Percentiles rank a stretch among this genome's conserved stretches.
Conservation (phyloP, 2,888 invertebrate genomes). For the Pollenia amentaria region DNA sequence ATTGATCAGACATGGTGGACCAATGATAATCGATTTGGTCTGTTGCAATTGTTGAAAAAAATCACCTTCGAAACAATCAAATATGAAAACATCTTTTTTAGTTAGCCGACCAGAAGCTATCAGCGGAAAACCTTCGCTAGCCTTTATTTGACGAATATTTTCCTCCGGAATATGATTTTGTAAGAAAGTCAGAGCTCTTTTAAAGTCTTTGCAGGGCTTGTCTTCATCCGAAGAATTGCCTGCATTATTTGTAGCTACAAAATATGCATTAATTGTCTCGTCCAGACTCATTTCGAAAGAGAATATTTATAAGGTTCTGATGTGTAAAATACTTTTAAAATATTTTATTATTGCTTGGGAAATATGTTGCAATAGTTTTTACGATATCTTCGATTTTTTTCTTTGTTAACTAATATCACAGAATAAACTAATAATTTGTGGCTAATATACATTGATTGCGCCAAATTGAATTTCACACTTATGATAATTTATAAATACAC, state of each 20-base stretch:
- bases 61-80: conserved; percentile 91
- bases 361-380: conserved; percentile 35
- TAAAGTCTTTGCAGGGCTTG: conserved; percentile 74
- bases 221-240: conserved; percentile 65
- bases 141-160: conserved; percentile 87
- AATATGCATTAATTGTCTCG: conserved; percentile 81
- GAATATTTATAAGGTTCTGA: neutral
- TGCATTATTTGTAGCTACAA: conserved; percentile 77
- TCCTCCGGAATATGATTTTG: conserved; percentile 80
- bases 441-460: conserved; percentile 29
- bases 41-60: conserved; percentile 88
- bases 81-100: conserved; percentile 90
- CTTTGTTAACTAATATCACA: too few relatives aligned
- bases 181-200: conserved; percentile 77
- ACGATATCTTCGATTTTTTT: conserved; percentile 42
- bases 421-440: too few relatives aligned
- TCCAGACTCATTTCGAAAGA: conserved; percentile 78
- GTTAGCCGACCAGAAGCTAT: conserved; percentile 86
- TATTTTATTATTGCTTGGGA: conserved; percentile 2
- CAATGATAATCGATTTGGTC: conserved; percentile 91
- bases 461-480: conserved; percentile 71
- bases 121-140: conserved; percentile 86
- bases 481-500: too few relatives aligned
- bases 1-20: conserved; percentile 91
- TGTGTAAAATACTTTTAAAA: neutral